These are phyloP conservation scores for Aix galericulata DNA, from an alignment of 2,113 vertebrate species.

Conservation along the genomic window DNA sequence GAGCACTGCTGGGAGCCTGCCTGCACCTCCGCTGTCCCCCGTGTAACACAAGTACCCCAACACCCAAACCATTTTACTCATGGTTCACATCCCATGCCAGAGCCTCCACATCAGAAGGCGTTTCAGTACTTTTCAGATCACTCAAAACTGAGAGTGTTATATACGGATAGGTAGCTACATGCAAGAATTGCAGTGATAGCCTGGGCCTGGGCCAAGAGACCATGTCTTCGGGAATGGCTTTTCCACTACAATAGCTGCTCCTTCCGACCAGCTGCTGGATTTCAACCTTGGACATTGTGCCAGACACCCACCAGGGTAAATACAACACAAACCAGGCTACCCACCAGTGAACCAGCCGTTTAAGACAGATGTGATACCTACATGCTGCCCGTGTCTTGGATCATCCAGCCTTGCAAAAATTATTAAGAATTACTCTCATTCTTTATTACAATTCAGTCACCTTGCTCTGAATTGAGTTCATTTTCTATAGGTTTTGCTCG, in stretches of 20 bases:
- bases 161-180: rapidly evolving
- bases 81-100: background rate
- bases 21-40: background rate
- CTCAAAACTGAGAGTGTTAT: background rate
- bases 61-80: background rate
- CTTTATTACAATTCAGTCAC: background rate
- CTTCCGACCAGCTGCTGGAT: background rate
- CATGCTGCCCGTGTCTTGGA: background rate
- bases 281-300: background rate
- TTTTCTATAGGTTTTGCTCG: background rate
- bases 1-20: background rate
- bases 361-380: background rate
- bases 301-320: background rate
- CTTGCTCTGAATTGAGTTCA: background rate
- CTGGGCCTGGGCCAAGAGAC: background rate
- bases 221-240: background rate
- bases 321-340: background rate
- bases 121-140: background rate
- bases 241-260: rapidly evolving
- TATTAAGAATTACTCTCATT: background rate
- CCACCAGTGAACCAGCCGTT: background rate
- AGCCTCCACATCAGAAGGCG: background rate
- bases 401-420: background rate
- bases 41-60: rapidly evolving
- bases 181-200: background rate